Percentiles rank a stretch among this genome's conserved stretches.
Evolutionary conservation across 2,888 invertebrate genomes (phyloP).

Genomic region (Drosophila hamatofila): DNA sequence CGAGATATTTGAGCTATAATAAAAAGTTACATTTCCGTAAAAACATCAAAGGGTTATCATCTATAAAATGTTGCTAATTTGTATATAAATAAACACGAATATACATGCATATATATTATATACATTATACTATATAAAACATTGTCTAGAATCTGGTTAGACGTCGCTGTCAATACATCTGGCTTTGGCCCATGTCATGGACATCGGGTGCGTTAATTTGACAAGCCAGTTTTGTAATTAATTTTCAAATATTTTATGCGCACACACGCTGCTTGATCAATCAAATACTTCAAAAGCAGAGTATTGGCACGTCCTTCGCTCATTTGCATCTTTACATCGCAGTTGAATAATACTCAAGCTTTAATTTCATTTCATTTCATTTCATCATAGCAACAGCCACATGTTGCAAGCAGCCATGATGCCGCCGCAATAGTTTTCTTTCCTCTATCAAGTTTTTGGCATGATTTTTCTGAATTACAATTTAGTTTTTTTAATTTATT

Average conservation of each 20-base stretch:
- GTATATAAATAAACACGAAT: neutral
- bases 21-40: conserved; percentile 59
- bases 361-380: conserved; percentile 7
- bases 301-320: conserved; percentile 54
- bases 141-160: conserved; percentile 54
- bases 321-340: conserved; percentile 31
- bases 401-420: conserved; percentile 37
- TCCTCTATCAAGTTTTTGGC: conserved; percentile 35
- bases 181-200: conserved; percentile 60
- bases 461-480: conserved; percentile 26
- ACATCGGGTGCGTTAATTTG: conserved; percentile 63
- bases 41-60: conserved; percentile 6
- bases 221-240: conserved; percentile 68
- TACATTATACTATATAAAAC: neutral
- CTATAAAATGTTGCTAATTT: conserved; percentile 38
- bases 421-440: conserved; percentile 38
- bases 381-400: conserved; percentile 24
- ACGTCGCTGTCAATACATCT: conserved; percentile 27
- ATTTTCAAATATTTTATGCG: conserved; percentile 56
- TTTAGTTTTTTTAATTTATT: conserved; percentile 16
- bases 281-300: conserved; percentile 7
- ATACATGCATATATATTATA: neutral
- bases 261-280: conserved; percentile 25
- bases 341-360: conserved; percentile 40
- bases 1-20: conserved; percentile 32